These are phyloP conservation scores for Norana najaformis DNA, from an alignment of 2,888 invertebrate species.

Conservation along the genomic window DNA sequence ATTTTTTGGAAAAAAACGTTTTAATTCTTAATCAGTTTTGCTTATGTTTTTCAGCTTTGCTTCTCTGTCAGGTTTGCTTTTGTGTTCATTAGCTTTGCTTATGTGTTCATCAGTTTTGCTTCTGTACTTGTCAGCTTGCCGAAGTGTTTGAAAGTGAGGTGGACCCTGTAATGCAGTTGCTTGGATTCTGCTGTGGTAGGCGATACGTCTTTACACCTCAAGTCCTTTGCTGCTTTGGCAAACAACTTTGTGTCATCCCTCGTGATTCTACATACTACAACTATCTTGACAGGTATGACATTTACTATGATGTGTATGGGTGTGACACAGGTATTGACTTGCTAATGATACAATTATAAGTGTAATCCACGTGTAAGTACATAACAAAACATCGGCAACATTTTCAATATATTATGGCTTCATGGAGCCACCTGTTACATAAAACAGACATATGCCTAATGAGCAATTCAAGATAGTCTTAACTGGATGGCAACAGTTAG, in stretches of 20 bases:
- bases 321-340: no score
- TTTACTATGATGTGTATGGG: background rate
- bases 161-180: slow-evolving; percentile 95
- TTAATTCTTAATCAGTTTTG: no score
- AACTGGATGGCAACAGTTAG: no score
- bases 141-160: slow-evolving; percentile 98
- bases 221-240: slow-evolving; percentile 97
- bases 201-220: slow-evolving; percentile 99
- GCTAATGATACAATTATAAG: no score
- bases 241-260: slow-evolving; percentile 90
- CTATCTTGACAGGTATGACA: slow-evolving; percentile 86
- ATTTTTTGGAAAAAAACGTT: background rate
- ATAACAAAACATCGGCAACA: background rate
- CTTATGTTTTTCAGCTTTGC: background rate
- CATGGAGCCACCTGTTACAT: no score
- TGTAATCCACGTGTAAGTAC: no score
- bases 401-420: background rate
- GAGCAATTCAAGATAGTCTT: background rate
- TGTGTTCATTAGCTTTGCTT: background rate
- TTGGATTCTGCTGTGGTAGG: slow-evolving; percentile 97
- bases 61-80: background rate
- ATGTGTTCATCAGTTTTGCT: background rate
- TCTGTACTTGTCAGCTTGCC: slow-evolving; percentile 73
- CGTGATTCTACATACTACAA: slow-evolving; percentile 97
- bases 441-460: no score